Evolutionary conservation across 2,113 vertebrate species (phyloP).

Genomic region (Podarcis muralis): DNA sequence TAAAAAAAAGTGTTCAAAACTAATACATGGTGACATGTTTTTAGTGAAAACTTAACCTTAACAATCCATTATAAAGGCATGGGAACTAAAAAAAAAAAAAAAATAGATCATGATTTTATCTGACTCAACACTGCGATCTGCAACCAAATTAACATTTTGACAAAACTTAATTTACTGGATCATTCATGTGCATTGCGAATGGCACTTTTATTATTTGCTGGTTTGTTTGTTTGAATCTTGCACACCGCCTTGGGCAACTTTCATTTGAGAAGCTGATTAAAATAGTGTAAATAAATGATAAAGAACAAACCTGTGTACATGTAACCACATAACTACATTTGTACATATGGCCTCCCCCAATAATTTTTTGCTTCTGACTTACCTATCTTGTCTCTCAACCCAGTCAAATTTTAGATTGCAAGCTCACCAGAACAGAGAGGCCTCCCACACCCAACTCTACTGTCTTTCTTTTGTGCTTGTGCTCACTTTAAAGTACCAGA

Average conservation of each 20-base stretch:
- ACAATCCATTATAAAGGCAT: neutral
- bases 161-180: conserved; percentile 4
- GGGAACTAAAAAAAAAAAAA: neutral
- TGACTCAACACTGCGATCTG: neutral
- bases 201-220: neutral
- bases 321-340: neutral
- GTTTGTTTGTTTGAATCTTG: neutral
- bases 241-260: neutral
- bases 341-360: neutral
- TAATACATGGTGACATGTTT: neutral
- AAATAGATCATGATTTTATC: neutral
- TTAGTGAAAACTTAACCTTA: neutral
- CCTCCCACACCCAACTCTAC: too few relatives aligned
- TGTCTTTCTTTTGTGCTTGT: neutral
- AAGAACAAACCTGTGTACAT: neutral
- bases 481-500: too few relatives aligned
- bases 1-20: neutral
- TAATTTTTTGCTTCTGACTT: neutral
- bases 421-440: neutral
- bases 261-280: neutral
- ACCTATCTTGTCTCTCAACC: neutral
- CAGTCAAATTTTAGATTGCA: neutral
- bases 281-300: neutral
- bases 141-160: conserved; percentile 2
- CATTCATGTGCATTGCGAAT: neutral